Base-by-base conservation (phyloP, 2,797 vertebrate genomes). In the Scolopax rusticola region DNA sequence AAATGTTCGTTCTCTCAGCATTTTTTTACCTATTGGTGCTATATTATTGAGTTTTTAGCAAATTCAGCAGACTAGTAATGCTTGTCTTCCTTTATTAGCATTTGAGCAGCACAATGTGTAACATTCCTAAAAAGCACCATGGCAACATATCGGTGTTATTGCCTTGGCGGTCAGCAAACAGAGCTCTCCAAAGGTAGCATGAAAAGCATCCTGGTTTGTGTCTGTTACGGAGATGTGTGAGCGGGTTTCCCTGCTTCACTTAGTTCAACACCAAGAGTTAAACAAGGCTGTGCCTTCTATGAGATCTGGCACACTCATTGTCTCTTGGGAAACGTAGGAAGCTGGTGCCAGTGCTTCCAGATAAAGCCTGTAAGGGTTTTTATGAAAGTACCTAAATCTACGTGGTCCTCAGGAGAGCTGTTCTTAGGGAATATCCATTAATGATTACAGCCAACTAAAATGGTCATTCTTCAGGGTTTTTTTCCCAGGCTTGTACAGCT, bases 71-170 rank as follows among this genome's bases (percentile, higher is more conserved):
- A 59, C 74, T 61, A 13, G 81, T 95, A 78, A 90, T 57, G 56
- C 84, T 70, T 83, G n/a, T 92, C 83, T 93, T 59, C 70, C 88
- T 88, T 91, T 79, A 10, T 89, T 32, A 95, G 74, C 93, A 54
- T 78, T 69, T 2, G 23, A 89, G 89, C 87, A 77, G 73, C 10
- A 4, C 61, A n/a, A 69, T 60, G 83, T 84, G 63, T 87, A 71
- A 87, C 67, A 15, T 73, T 77, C 89, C 90, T 91, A 84, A 91
- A 96, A 96, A 89, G 92, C 89, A 83, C 93, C 93, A 60, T 93
- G 94, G 79, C 86, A 95, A 20, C 94, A 30, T 68, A 32, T 23
- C 89, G 9, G 60, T 71, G 73, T 53, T 73, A 54, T 8, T 82
- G 79, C 69, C 85, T 91, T 88, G 30, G 0, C 36, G 77, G 94